A percentile compares a stretch with the other conserved stretches of the same genome.
Conservation (phyloP, 2,113 vertebrate genomes). For the Formicarius rufipectus region DNA sequence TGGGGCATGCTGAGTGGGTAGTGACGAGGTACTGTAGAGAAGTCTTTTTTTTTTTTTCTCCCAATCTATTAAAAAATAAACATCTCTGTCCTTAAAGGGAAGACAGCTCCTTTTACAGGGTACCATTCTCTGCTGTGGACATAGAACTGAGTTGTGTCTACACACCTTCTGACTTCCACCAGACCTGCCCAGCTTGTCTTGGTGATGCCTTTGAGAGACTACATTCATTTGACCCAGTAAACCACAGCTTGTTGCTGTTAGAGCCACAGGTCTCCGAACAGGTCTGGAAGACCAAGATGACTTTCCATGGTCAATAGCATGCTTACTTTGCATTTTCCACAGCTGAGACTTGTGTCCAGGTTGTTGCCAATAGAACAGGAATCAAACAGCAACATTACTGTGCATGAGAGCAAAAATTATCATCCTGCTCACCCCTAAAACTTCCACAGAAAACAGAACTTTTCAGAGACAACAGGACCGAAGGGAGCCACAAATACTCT, state of each 20-base stretch:
- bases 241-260: not conserved
- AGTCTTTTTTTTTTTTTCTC: not conserved
- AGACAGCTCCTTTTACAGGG: not conserved
- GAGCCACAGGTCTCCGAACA: not conserved
- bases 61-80: not conserved
- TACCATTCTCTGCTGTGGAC: not conserved
- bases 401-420: not conserved
- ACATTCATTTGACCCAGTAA: not conserved
- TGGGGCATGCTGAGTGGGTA: not conserved
- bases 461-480: accelerated
- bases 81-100: not conserved
- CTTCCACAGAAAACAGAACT: not conserved
- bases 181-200: not conserved
- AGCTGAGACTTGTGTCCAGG: not conserved
- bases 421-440: not conserved
- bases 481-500: not conserved
- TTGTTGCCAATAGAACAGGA: not conserved
- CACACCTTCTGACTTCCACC: not conserved
- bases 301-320: not conserved
- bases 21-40: accelerated
- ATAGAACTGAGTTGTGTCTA: not conserved
- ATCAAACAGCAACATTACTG: not conserved
- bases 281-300: not conserved
- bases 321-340: not conserved
- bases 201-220: accelerated